A percentile compares a stretch with the other conserved stretches of the same genome.
These are phyloP conservation scores for Hirundo rustica DNA, from an alignment of 2,797 vertebrate species.

Conservation along the genomic window DNA sequence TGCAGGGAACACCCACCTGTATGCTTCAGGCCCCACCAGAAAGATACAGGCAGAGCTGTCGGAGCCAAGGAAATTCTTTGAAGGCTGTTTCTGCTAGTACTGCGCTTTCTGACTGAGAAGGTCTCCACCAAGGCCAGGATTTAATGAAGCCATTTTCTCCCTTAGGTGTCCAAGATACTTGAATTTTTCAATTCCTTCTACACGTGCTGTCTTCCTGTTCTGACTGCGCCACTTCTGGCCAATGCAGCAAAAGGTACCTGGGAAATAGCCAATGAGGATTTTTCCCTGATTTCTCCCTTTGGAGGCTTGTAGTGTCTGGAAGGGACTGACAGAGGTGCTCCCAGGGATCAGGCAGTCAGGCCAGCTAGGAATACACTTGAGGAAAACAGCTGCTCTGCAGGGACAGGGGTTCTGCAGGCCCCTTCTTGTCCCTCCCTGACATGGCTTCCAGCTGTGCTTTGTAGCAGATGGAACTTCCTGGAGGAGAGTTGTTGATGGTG, in stretches of 20 bases:
- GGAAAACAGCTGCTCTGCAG: too few species aligned
- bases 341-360: background rate
- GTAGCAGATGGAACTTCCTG: background rate
- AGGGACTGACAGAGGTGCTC: background rate
- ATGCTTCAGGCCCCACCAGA: background rate
- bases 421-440: too few species aligned
- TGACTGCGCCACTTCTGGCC: conserved; percentile 91
- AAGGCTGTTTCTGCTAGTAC: background rate
- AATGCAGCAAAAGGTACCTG: conserved; percentile 88
- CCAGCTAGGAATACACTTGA: background rate
- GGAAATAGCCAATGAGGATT: conserved; percentile 80
- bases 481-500: too few species aligned
- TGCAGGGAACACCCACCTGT: background rate
- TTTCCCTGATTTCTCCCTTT: background rate
- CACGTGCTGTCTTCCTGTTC: conserved; percentile 95
- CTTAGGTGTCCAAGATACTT: conserved; percentile 71
- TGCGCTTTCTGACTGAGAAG: background rate
- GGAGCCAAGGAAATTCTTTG: background rate
- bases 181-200: conserved; percentile 97
- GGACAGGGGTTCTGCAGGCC: background rate
- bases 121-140: background rate
- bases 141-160: conserved; percentile 15
- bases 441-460: background rate
- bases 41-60: background rate
- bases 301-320: background rate